Conservation (phyloP, 2,113 vertebrate species). For the Phycodurus eques region DNA sequence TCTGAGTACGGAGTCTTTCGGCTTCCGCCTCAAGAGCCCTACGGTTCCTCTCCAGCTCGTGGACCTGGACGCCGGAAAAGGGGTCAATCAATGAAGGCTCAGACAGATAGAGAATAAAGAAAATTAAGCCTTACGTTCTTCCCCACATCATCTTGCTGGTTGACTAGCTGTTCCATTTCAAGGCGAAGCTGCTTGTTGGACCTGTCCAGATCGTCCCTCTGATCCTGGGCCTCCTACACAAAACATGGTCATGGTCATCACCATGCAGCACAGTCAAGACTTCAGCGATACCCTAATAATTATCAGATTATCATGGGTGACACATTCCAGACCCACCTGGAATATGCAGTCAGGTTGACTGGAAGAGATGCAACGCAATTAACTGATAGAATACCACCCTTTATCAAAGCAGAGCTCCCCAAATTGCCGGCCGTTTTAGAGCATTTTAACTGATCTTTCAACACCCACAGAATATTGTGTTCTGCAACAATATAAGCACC, state of each 20-base stretch:
- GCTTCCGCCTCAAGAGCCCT: conserved; percentile 79
- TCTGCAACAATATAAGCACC: too few relatives aligned
- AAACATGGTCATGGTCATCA: not conserved
- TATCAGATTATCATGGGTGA: too few relatives aligned
- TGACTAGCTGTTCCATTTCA: conserved; percentile 86
- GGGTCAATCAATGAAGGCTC: conserved; percentile 8
- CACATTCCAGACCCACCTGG: too few relatives aligned
- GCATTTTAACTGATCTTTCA: too few relatives aligned
- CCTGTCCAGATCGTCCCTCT: conserved; percentile 82
- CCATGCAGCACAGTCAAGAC: not conserved
- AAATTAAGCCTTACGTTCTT: conserved; percentile 76
- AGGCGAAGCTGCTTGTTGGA: conserved; percentile 81
- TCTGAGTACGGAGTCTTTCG: conserved; percentile 77
- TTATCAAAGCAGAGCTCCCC: too few relatives aligned
- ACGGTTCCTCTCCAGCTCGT: conserved; percentile 82
- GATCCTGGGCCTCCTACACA: conserved; percentile 76
- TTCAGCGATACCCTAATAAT: not conserved
- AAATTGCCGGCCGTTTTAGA: too few relatives aligned
- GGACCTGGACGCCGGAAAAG: conserved; percentile 71
- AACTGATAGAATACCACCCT: too few relatives aligned
- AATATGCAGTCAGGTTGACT: too few relatives aligned
- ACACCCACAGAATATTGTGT: too few relatives aligned
- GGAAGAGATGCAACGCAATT: too few relatives aligned
- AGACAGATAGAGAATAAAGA: conserved; percentile 7
- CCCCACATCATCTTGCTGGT: conserved; percentile 88